phyloP scores from a whole-genome alignment of 2,113 vertebrate species.

The Myrmophylax atrothorax region DNA sequence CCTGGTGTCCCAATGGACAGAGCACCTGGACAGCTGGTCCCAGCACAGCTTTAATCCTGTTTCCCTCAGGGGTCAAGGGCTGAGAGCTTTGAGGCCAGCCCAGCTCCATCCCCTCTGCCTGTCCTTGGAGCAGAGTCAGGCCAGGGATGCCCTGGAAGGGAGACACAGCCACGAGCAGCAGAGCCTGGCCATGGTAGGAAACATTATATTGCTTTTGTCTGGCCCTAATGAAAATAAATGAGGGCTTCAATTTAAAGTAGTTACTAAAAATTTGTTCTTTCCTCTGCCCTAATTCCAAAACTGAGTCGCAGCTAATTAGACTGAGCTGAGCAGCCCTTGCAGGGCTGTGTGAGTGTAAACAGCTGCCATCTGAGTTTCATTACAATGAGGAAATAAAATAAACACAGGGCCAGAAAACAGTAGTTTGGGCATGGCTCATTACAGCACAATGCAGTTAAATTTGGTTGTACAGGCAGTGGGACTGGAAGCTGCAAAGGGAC shows the following conservation, averaged over 20 bases:
- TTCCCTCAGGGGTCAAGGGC: background rate
- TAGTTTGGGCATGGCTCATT: conserved; percentile 85
- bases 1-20: accelerated
- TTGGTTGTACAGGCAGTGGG: conserved; percentile 1
- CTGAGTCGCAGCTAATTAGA: conserved; percentile 79
- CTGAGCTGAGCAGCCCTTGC: conserved; percentile 60
- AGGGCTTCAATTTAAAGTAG: conserved; percentile 76
- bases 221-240: conserved; percentile 79
- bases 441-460: conserved; percentile 78
- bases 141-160: background rate
- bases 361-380: conserved; percentile 90
- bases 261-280: conserved; percentile 82
- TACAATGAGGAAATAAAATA: conserved; percentile 89
- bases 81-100: background rate
- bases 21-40: background rate
- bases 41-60: background rate
- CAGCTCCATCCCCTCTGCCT: background rate
- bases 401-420: conserved; percentile 84
- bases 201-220: conserved; percentile 73
- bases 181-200: conserved; percentile 16
- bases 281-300: conserved; percentile 76
- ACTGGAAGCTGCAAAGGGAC: background rate
- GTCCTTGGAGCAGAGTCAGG: background rate
- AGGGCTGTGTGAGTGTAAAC: conserved; percentile 80
- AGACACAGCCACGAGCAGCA: background rate